phyloP scores from a whole-genome alignment of 53 echinoderm and acorn worm species.

The Apostichopus leukothele region DNA sequence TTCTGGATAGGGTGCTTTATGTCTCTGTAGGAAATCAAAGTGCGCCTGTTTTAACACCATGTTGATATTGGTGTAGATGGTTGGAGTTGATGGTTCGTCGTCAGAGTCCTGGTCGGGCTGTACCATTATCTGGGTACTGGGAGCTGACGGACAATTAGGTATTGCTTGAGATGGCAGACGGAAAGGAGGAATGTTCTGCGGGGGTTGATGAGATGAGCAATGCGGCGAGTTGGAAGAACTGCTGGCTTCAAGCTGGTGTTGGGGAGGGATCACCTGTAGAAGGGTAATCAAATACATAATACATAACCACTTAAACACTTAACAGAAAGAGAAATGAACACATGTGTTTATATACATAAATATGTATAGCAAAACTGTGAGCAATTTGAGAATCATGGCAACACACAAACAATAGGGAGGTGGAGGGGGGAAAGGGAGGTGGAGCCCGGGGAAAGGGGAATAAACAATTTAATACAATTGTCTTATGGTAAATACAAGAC shows the following conservation, averaged over 20 bases:
- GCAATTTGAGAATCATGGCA: too few relatives aligned
- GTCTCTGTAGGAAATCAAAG: conserved; percentile 49
- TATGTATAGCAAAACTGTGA: too few relatives aligned
- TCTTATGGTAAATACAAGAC: too few relatives aligned
- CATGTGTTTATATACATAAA: too few relatives aligned
- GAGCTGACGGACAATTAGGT: conserved; percentile 6
- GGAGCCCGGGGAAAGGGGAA: too few relatives aligned
- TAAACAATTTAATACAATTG: too few relatives aligned
- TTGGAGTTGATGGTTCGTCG: background rate
- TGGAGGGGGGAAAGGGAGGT: too few relatives aligned
- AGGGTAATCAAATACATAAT: background rate
- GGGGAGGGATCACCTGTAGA: background rate
- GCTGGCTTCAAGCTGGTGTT: background rate
- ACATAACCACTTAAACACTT: too few relatives aligned
- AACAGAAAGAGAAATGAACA: too few relatives aligned
- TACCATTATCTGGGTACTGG: conserved; percentile 17
- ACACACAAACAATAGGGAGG: too few relatives aligned
- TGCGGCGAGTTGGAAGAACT: conserved; percentile 21
- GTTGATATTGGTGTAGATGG: conserved; percentile 56
- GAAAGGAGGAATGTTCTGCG: background rate
- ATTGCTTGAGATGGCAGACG: conserved; percentile 47
- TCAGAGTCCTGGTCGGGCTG: background rate
- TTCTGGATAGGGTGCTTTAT: conserved; percentile 38
- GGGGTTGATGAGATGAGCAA: background rate
- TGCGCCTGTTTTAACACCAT: conserved; percentile 59